Conservation (phyloP, 2,888 invertebrate species). For the Drosophila nigricruria region DNA sequence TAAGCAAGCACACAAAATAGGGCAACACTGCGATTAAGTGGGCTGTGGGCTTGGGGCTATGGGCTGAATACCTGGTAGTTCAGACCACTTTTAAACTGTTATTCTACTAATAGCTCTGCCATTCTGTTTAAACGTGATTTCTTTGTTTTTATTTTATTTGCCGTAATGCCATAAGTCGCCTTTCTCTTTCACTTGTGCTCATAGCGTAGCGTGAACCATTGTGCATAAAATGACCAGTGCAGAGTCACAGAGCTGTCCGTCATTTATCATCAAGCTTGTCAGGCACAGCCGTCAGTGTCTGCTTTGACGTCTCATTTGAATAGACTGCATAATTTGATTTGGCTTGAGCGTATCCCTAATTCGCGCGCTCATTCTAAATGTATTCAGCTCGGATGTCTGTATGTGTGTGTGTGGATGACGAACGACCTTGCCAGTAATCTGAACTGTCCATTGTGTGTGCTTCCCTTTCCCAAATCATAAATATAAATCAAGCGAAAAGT, state of each 20-base stretch:
- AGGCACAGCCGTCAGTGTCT: conserved; percentile 17
- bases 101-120: conserved; percentile 54
- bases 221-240: conserved; percentile 41
- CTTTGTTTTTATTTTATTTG: conserved; percentile 17
- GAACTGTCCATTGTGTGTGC: conserved; percentile 43
- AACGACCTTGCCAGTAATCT: conserved; percentile 63
- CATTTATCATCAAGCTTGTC: conserved; percentile 57
- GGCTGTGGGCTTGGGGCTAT: conserved; percentile 2
- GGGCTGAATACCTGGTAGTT: conserved; percentile 5
- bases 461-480: conserved; percentile 41
- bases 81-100: conserved; percentile 37
- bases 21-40: conserved; percentile 26
- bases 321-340: conserved; percentile 21
- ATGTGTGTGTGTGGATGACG: conserved; percentile 39
- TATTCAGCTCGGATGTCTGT: conserved; percentile 2
- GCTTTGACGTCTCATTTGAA: conserved; percentile 46
- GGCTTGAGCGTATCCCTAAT: conserved; percentile 31
- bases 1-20: conserved; percentile 36
- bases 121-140: conserved; percentile 33
- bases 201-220: conserved; percentile 33
- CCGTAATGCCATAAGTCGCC: conserved; percentile 19
- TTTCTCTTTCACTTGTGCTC: conserved; percentile 41
- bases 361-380: conserved; percentile 29
- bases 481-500: conserved; percentile 18
- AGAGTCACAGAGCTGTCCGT: conserved; percentile 28